Conservation (phyloP, 1,140 invertebrate genomes). For the Saccostrea glomerata region DNA sequence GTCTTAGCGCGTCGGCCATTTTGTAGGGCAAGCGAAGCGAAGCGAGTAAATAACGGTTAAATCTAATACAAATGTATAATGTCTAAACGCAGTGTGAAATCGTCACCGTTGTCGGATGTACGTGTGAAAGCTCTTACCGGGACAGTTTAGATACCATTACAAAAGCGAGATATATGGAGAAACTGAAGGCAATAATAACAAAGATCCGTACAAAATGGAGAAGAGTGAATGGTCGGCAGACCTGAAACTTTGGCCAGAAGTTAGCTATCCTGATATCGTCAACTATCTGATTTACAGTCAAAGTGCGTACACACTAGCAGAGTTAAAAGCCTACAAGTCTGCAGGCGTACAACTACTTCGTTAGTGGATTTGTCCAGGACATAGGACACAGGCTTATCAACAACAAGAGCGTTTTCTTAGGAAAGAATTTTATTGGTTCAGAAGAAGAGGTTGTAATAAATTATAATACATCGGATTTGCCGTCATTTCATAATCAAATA, state of each 20-base stretch:
- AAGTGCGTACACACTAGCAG: slow-evolving; percentile 45
- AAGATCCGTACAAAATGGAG: slow-evolving; percentile 38
- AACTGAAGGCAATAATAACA: slow-evolving; percentile 18
- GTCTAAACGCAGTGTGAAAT: too few relatives aligned
- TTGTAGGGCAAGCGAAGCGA: background rate
- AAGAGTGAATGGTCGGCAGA: background rate
- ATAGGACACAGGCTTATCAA: background rate
- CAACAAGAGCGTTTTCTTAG: slow-evolving; percentile 17
- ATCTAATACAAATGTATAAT: too few relatives aligned
- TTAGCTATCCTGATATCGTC: slow-evolving; percentile 38
- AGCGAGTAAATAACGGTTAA: background rate
- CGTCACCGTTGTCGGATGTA: background rate
- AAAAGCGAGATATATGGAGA: slow-evolving; percentile 41
- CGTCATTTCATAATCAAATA: too few relatives aligned
- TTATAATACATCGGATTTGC: too few relatives aligned
- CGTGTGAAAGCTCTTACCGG: background rate
- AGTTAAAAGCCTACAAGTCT: slow-evolving; percentile 55
- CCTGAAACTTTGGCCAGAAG: slow-evolving; percentile 3
- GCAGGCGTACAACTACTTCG: slow-evolving; percentile 60
- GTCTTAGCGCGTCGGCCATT: background rate
- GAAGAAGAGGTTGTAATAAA: too few relatives aligned
- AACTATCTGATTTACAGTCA: slow-evolving; percentile 36
- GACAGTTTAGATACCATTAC: slow-evolving; percentile 36
- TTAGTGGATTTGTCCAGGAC: slow-evolving; percentile 51
- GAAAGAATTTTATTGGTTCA: background rate